Base-by-base conservation (phyloP, 2,113 vertebrate genomes). In the Pimephales promelas region DNA sequence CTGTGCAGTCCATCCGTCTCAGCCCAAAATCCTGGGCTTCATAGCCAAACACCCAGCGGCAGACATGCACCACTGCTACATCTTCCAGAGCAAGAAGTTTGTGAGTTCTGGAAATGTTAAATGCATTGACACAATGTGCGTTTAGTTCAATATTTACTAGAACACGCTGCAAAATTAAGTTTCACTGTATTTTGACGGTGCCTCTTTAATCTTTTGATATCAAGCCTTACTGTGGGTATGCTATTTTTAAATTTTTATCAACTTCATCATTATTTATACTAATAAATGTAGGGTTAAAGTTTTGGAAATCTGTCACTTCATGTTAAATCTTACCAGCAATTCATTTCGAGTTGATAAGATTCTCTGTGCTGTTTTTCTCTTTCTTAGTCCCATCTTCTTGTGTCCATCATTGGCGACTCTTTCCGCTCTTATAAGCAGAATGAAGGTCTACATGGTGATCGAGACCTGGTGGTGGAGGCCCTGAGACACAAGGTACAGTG, bases 381-480 rank as follows among this genome's bases (percentile, higher is more conserved):
- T 28, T 80, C 74, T 43, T 83, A 95, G 94, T 90, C 93, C 76
- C 91, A 93, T 14, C 82, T 94, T 79, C 82, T 94, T 82, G 94
- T 94, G 47, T 93, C 94, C 1, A 22, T 90, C 1, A 91, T 95
- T 2, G 93, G 93, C 0, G 94, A 94, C 3, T 82, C 88, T 3
- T 93, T 94, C 81, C 62, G 40, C 28, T 88, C 88, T 24, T 86
- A 89, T 2, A 88, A 80, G 13, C 90, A 86, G 26, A 79, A 88
- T 24, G 83, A 87, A 20, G 85, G 2, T 0, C 3, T 86, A 40
- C 86, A 61, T 22, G 84, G 84, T 20, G 89, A 89, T n/a, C 88
- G 89, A 54, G 94, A 94, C 77, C 88, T 94, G 86, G 89, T 92
- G 57, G 94, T 95, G 81, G 94, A 95, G 84, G 93, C 93, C 0